Evolutionary conservation across 2,888 invertebrate genomes (phyloP).

Genomic region (Aspidapion aeneum): DNA sequence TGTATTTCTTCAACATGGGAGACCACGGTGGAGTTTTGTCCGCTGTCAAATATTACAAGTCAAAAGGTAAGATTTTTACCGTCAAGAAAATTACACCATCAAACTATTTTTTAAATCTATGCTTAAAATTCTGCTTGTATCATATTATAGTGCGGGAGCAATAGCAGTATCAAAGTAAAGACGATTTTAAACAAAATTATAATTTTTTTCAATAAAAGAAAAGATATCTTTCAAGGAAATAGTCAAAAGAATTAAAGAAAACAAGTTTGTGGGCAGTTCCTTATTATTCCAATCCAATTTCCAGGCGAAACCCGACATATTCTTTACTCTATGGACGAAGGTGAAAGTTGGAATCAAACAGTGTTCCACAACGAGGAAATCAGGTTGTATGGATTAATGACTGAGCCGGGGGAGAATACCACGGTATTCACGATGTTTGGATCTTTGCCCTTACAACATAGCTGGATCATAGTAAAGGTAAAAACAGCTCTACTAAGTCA

Average conservation of each 20-base stretch:
- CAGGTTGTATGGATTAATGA: slow-evolving; percentile 86
- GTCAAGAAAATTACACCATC: too few species aligned
- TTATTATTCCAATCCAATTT: too few species aligned
- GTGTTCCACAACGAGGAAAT: slow-evolving; percentile 68
- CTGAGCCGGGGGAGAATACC: slow-evolving; percentile 91
- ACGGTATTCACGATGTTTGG: slow-evolving; percentile 91
- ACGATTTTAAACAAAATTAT: too few species aligned
- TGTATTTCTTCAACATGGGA: slow-evolving; percentile 84
- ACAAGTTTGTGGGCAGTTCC: too few species aligned
- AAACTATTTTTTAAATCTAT: too few species aligned
- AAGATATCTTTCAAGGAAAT: too few species aligned
- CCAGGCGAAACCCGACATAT: slow-evolving; percentile 71
- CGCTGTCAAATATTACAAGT: slow-evolving; percentile 78
- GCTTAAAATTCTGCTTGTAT: too few species aligned
- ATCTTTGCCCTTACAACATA: slow-evolving; percentile 70
- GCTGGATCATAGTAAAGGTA: slow-evolving; percentile 81
- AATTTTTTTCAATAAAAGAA: too few species aligned
- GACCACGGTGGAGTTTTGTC: slow-evolving; percentile 88
- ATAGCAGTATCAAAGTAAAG: too few species aligned
- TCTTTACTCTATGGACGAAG: slow-evolving; percentile 83
- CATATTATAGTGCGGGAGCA: too few species aligned
- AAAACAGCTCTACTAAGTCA: too few species aligned
- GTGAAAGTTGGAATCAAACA: slow-evolving; percentile 73
- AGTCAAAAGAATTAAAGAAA: too few species aligned
- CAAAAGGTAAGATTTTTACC: slow-evolving; percentile 46